Evolutionary conservation across 2,113 vertebrate genomes (phyloP).

Genomic region (Gnathonemus longibarbis): DNA sequence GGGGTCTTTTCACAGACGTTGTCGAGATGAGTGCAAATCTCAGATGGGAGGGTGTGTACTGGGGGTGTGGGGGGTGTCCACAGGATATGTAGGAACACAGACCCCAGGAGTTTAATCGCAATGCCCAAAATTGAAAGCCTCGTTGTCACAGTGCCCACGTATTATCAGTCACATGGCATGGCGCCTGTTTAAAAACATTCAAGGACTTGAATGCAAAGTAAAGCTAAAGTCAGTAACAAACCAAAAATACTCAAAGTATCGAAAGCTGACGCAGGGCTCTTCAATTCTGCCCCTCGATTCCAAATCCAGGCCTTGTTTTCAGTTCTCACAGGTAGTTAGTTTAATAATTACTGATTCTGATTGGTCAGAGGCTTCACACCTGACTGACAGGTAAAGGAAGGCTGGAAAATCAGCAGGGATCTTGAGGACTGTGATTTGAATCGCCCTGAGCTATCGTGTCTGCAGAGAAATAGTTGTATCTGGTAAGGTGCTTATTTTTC

Average conservation of each 20-base stretch:
- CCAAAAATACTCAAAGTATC: neutral
- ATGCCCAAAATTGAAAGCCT: neutral
- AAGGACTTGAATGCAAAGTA: neutral
- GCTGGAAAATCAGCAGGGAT: neutral
- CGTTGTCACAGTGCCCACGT: neutral
- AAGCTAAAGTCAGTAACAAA: neutral
- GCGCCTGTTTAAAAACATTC: neutral
- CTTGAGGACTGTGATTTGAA: neutral
- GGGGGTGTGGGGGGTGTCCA: neutral
- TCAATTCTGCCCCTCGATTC: too few relatives aligned
- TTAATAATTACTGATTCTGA: neutral
- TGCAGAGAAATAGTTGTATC: neutral
- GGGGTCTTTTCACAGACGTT: neutral
- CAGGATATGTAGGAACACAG: neutral
- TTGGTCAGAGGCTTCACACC: neutral
- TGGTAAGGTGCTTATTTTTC: constrained; percentile 6
- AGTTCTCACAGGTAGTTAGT: neutral
- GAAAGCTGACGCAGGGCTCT: neutral
- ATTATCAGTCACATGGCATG: neutral
- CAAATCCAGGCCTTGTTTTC: too few relatives aligned
- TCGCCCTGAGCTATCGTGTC: neutral
- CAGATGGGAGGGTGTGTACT: neutral
- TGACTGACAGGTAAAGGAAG: neutral
- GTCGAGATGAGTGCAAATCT: neutral
- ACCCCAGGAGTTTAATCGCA: neutral